phyloP scores from a whole-genome alignment of 1,140 invertebrate species.

The Trissolcus basalis region DNA sequence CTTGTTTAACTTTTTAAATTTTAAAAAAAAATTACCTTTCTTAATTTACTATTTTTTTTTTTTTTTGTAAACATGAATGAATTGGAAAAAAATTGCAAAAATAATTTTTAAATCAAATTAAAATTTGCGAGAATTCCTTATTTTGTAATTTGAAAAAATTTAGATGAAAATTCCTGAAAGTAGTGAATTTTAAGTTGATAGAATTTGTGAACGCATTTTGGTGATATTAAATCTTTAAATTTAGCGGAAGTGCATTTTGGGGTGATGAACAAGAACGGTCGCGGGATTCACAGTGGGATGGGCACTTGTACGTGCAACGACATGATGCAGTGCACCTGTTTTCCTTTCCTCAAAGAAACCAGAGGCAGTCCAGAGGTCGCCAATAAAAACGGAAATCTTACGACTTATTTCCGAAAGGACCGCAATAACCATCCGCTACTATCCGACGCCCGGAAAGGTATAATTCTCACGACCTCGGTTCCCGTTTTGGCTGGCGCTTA shows the following conservation, averaged over 20 bases:
- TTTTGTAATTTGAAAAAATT: no score
- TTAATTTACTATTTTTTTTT: no score
- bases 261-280: conserved; percentile 69
- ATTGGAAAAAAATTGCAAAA: no score
- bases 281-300: conserved; percentile 74
- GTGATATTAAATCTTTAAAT: conserved; percentile 47
- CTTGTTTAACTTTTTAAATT: no score
- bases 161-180: no score
- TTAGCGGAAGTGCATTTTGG: conserved; percentile 70
- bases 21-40: no score
- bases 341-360: conserved; percentile 42
- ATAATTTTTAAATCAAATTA: no score
- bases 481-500: not conserved
- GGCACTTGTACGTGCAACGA: conserved; percentile 76
- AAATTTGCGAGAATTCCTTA: no score
- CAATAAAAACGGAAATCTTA: conserved; percentile 48
- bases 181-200: no score
- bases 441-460: conserved; percentile 65
- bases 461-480: conserved; percentile 1
- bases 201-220: conserved; percentile 27
- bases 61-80: no score
- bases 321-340: conserved; percentile 70
- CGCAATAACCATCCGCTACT: conserved; percentile 51
- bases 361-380: conserved; percentile 10
- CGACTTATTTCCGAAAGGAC: conserved; percentile 56